Evolutionary conservation across 2,797 vertebrate genomes (phyloP).

Genomic region (Dendrocincla fuliginosa): DNA sequence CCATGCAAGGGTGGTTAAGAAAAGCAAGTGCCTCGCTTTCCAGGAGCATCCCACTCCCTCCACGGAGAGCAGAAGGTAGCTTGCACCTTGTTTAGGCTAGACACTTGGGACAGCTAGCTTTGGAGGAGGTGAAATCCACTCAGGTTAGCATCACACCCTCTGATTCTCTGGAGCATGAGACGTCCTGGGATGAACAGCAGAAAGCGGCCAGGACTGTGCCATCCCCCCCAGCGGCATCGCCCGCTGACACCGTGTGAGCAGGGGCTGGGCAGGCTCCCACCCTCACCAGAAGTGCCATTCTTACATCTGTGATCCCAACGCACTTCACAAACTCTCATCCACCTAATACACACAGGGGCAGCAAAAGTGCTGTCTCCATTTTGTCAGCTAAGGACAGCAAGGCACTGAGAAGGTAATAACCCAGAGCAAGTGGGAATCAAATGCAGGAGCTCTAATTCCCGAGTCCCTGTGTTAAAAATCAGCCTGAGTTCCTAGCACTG

Average conservation of each 20-base stretch:
- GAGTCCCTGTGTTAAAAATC: not conserved
- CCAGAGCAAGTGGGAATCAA: not conserved
- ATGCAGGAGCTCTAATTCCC: not conserved
- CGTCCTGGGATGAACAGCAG: not conserved
- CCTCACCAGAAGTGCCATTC: not conserved
- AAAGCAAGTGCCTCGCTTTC: not conserved
- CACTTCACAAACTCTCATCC: not conserved
- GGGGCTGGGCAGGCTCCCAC: not conserved
- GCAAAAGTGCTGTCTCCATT: not conserved
- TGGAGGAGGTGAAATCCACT: not conserved
- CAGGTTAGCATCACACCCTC: not conserved
- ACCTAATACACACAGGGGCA: not conserved
- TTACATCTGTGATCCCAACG: not conserved
- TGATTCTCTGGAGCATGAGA: not conserved
- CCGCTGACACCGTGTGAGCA: not conserved
- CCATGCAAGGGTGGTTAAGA: not conserved
- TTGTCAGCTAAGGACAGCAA: not conserved
- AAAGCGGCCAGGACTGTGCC: not conserved
- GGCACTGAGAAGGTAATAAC: not conserved
- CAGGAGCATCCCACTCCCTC: not conserved
- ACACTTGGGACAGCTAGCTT: not conserved
- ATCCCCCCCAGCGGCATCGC: not conserved
- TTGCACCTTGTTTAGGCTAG: not conserved
- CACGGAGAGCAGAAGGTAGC: not conserved
- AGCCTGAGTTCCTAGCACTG: not conserved